phyloP scores from a whole-genome alignment of 2,797 vertebrate genomes.

The Macrochelys suwanniensis region DNA sequence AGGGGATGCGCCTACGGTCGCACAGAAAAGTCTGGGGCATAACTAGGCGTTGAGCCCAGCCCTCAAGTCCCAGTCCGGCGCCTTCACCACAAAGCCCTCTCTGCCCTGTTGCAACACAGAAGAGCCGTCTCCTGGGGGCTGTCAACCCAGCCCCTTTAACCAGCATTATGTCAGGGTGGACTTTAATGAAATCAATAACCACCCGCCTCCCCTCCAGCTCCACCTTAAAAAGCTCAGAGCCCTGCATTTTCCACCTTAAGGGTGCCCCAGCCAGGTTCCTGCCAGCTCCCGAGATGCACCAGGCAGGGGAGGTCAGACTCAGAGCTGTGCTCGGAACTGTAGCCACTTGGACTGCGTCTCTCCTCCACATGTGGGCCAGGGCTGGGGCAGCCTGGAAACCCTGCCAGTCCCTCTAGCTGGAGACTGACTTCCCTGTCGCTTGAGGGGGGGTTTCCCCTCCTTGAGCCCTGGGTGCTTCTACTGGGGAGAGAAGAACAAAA shows the following conservation, averaged over 20 bases:
- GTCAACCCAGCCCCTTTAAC: not conserved
- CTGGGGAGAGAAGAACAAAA: not conserved
- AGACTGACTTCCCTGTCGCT: not conserved
- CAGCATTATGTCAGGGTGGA: not conserved
- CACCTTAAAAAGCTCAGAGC: not conserved
- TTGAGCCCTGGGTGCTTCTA: not conserved
- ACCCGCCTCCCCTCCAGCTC: not conserved
- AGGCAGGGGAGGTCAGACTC: not conserved
- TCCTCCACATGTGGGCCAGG: not conserved
- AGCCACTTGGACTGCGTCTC: not conserved
- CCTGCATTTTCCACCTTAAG: constrained; percentile 51
- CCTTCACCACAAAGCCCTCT: not conserved
- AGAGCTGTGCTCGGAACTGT: not conserved
- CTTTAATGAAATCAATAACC: not conserved
- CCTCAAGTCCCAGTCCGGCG: not conserved
- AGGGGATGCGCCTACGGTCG: not conserved
- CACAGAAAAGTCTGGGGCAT: not conserved
- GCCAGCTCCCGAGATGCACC: constrained; percentile 57
- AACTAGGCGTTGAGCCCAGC: not conserved
- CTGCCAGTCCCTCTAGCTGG: not conserved
- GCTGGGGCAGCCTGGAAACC: constrained; percentile 59
- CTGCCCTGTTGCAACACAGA: not conserved
- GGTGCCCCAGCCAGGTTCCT: not conserved
- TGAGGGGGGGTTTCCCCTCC: not conserved
- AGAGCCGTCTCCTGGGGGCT: not conserved